Conservation (phyloP, 2,888 invertebrate genomes). For the Parnassius orleans region DNA sequence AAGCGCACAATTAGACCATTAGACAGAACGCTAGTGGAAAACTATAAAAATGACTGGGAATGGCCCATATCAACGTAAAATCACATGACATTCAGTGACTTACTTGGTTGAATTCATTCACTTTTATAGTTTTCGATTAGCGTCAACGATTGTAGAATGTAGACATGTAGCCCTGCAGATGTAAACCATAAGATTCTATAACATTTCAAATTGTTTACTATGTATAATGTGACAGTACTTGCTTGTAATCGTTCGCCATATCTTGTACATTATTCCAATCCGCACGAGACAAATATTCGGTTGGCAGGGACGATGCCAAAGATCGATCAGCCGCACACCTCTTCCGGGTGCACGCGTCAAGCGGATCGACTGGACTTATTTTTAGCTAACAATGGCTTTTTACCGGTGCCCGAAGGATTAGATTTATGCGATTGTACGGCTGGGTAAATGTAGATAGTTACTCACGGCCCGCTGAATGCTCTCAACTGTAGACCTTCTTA, state of each 20-base stretch:
- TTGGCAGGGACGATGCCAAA: conserved; percentile 27
- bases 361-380: conserved; percentile 13
- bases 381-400: conserved; percentile 13
- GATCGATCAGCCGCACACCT: conserved; percentile 22
- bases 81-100: neutral
- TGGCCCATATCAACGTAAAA: neutral
- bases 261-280: conserved; percentile 19
- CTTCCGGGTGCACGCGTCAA: conserved; percentile 21
- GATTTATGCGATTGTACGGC: neutral
- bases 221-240: neutral
- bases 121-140: neutral
- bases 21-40: too few relatives aligned
- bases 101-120: neutral
- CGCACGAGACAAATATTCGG: conserved; percentile 17
- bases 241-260: neutral
- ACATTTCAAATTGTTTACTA: too few relatives aligned
- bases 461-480: too few relatives aligned
- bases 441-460: too few relatives aligned
- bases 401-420: neutral
- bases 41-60: too few relatives aligned
- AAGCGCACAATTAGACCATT: too few relatives aligned
- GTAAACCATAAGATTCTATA: too few relatives aligned
- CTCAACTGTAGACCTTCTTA: too few relatives aligned
- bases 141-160: neutral
- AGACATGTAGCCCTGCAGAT: neutral